Evolutionary conservation across 23 tunicate species (phyloP).

Genomic region (Botrylloides violaceus): DNA sequence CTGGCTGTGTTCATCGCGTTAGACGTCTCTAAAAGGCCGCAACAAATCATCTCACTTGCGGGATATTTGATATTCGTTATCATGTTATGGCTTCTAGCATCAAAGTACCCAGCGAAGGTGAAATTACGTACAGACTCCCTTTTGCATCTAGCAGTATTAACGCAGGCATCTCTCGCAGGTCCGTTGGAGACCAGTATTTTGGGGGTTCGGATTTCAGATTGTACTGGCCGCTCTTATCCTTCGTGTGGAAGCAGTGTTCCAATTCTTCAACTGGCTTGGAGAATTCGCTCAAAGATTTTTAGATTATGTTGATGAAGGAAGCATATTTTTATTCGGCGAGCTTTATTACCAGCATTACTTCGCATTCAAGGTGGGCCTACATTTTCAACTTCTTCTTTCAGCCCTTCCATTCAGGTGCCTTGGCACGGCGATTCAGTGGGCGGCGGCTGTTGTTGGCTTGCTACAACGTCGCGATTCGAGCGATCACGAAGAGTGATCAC

Average conservation of each 20-base stretch:
- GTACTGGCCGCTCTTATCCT: slow-evolving; percentile 66
- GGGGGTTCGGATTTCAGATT: slow-evolving; percentile 72
- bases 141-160: no score
- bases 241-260: slow-evolving; percentile 72
- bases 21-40: slow-evolving; percentile 73
- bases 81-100: slow-evolving; percentile 17
- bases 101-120: background rate
- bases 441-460: no score
- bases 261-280: slow-evolving; percentile 91
- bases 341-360: slow-evolving; percentile 47
- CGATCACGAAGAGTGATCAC: no score
- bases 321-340: slow-evolving; percentile 65
- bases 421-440: no score
- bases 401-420: no score
- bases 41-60: slow-evolving; percentile 72
- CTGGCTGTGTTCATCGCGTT: slow-evolving; percentile 73
- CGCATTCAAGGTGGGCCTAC: slow-evolving; percentile 83
- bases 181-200: slow-evolving; percentile 74
- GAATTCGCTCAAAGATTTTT: slow-evolving; percentile 78
- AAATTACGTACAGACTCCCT: no score
- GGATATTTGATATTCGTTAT: slow-evolving; percentile 78
- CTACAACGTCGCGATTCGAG: no score
- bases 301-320: slow-evolving; percentile 69
- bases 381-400: no score
- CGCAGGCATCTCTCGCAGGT: no score